phyloP scores from a whole-genome alignment of 2,113 vertebrate species.

The Sus scrofa region T2T-Sscrofa CM000813.6:150324001-150324500 shows the following conservation, averaged over 20 bases:
- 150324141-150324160: too few species aligned
- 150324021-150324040: too few species aligned
- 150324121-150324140: too few species aligned
- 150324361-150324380: slow-evolving; percentile 86
- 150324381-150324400: slow-evolving; percentile 86
- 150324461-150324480: slow-evolving; percentile 95
- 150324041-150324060: too few species aligned
- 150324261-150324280: slow-evolving; percentile 41
- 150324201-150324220: slow-evolving; percentile 40
- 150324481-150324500: slow-evolving; percentile 79
- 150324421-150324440: slow-evolving; percentile 94
- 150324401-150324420: slow-evolving; percentile 92
- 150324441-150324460: slow-evolving; percentile 96
- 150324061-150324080: too few species aligned
- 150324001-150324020: too few species aligned
- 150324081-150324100: too few species aligned
- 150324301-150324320: slow-evolving; percentile 74
- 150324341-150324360: slow-evolving; percentile 84
- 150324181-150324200: slow-evolving; percentile 39
- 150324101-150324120: too few species aligned
- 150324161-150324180: too few species aligned
- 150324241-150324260: slow-evolving; percentile 17
- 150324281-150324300: slow-evolving; percentile 30
- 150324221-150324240: background rate
- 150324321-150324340: slow-evolving; percentile 90